phyloP scores from a whole-genome alignment of 2,888 invertebrate genomes.

The Hirtodrosophila alboralis region DNA sequence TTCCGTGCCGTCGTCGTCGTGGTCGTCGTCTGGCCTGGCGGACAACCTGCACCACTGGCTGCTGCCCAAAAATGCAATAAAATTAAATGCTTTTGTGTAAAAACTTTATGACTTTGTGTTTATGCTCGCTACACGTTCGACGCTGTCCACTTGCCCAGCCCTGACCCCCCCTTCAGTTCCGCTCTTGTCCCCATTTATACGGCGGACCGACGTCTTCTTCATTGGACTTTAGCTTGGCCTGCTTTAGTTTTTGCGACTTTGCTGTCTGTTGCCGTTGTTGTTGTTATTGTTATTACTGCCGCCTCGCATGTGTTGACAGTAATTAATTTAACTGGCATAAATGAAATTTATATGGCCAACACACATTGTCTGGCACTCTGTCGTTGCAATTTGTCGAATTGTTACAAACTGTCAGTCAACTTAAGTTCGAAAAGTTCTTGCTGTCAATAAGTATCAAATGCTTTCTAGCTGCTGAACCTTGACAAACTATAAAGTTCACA shows the following conservation, averaged over 20 bases:
- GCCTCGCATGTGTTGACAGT: conserved; percentile 74
- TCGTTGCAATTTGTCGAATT: conserved; percentile 42
- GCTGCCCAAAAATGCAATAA: conserved; percentile 79
- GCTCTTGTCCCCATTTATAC: neutral
- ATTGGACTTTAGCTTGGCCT: conserved; percentile 69
- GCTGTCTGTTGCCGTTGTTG: conserved; percentile 43
- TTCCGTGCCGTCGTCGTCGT: conserved; percentile 10
- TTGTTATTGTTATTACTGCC: conserved; percentile 19
- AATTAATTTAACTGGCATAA: conserved; percentile 76
- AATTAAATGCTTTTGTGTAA: conserved; percentile 79
- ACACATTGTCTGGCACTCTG: conserved; percentile 71
- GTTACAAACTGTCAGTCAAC: conserved; percentile 31
- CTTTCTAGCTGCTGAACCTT: conserved; percentile 7
- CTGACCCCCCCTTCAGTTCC: neutral
- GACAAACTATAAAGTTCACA: neutral
- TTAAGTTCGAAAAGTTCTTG: conserved; percentile 7
- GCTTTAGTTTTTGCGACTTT: conserved; percentile 70
- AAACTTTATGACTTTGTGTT: conserved; percentile 79
- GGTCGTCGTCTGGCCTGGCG: conserved; percentile 20
- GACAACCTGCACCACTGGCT: conserved; percentile 39
- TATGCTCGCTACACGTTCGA: conserved; percentile 70
- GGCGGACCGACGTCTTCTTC: conserved; percentile 18
- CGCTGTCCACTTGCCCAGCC: conserved; percentile 21
- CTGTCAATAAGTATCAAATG: conserved; percentile 3
- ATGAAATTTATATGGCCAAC: conserved; percentile 73